Percentiles rank a stretch among this genome's conserved stretches.
These are phyloP conservation scores for Zosterops lateralis DNA, from an alignment of 2,113 vertebrate genomes.

Conservation along the genomic window DNA sequence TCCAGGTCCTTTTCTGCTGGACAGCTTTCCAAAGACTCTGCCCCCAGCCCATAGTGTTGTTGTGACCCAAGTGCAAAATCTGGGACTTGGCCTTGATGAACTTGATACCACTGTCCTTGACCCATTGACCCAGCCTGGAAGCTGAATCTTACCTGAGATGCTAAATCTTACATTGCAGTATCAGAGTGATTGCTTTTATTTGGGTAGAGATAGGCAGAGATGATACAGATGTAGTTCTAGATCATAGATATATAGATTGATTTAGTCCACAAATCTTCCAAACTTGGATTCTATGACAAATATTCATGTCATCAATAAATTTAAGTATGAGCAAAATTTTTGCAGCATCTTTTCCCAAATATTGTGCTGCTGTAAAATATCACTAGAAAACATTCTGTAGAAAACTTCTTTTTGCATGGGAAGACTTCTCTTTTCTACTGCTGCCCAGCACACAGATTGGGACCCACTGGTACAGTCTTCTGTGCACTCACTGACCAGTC, in stretches of 20 bases:
- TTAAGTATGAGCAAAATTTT: neutral
- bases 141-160: neutral
- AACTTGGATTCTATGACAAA: neutral
- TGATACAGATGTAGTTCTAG: neutral
- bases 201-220: neutral
- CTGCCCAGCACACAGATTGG: neutral
- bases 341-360: neutral
- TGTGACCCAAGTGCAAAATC: neutral
- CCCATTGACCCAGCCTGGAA: neutral
- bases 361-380: neutral
- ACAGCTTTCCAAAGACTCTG: accelerated
- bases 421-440: neutral
- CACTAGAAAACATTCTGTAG: neutral
- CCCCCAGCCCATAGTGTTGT: accelerated
- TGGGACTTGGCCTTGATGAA: neutral
- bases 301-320: neutral
- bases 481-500: neutral
- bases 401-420: neutral
- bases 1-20: neutral
- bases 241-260: neutral
- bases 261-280: neutral
- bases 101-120: neutral
- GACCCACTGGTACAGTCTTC: neutral
- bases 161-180: neutral
- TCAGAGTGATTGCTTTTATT: neutral